A percentile compares a stretch with the other conserved stretches of the same genome.
Evolutionary conservation across 2,113 vertebrate species (phyloP).

Genomic region (Dromiciops gliroides): DNA sequence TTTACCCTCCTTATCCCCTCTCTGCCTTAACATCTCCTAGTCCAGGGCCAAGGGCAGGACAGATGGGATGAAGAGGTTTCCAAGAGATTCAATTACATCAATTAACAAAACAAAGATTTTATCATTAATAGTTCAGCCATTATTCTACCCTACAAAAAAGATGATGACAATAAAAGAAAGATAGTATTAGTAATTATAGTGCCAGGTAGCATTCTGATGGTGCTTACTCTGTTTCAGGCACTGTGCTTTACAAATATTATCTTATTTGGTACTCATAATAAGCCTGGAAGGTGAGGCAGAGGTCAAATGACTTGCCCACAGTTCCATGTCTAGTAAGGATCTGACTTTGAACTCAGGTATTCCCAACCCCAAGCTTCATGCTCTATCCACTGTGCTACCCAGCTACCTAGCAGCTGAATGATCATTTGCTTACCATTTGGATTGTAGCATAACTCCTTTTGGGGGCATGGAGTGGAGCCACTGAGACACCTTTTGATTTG

Average conservation of each 20-base stretch:
- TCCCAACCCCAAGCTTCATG: neutral
- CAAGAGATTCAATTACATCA: neutral
- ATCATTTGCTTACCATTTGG: neutral
- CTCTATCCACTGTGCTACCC: neutral
- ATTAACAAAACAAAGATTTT: neutral
- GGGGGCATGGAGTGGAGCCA: neutral
- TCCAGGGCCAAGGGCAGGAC: neutral
- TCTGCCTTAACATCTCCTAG: neutral
- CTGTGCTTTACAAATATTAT: too few species aligned
- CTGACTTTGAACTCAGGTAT: neutral
- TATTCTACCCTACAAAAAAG: neutral
- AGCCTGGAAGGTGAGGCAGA: neutral
- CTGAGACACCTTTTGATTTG: neutral
- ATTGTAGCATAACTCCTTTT: neutral
- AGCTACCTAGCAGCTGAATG: neutral
- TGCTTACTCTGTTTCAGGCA: neutral
- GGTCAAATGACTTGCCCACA: neutral
- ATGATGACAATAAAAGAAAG: too few species aligned
- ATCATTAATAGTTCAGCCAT: neutral
- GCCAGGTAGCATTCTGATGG: neutral
- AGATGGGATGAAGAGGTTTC: neutral
- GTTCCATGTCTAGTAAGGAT: neutral
- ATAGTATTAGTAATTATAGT: neutral
- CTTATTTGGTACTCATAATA: neutral
- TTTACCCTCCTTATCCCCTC: neutral